Evolutionary conservation across 2,888 invertebrate genomes (phyloP).

Genomic region (Microctonus aethiopoides): DNA sequence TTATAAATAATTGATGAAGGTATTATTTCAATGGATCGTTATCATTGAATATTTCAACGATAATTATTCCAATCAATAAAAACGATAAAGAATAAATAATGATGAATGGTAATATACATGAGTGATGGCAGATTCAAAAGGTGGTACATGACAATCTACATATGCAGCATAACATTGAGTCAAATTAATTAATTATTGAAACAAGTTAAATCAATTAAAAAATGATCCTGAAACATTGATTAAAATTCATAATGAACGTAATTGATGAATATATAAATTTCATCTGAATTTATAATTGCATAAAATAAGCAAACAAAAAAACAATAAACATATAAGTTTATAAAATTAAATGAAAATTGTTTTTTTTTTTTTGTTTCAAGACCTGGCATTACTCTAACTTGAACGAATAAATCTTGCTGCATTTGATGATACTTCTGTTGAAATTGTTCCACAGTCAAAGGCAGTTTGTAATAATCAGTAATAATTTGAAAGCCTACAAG

Average conservation of each 20-base stretch:
- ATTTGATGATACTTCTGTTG: conserved; percentile 53
- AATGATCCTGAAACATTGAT: neutral
- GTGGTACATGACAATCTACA: conserved; percentile 20
- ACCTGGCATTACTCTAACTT: conserved; percentile 62
- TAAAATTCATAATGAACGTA: neutral
- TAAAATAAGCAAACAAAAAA: conserved; percentile 26
- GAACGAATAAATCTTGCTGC: conserved; percentile 58
- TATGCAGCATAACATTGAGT: neutral
- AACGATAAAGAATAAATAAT: neutral
- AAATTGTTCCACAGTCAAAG: conserved; percentile 55
- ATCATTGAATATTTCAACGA: neutral
- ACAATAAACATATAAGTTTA: conserved; percentile 7
- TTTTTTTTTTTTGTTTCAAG: conserved; percentile 37
- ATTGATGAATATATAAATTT: too few species aligned
- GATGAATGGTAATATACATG: neutral
- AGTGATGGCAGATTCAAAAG: conserved; percentile 28
- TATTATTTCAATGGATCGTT: neutral
- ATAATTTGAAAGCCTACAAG: conserved; percentile 56
- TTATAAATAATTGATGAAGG: neutral
- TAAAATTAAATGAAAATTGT: neutral
- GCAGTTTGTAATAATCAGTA: conserved; percentile 58
- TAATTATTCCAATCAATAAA: neutral
- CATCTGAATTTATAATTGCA: too few species aligned
- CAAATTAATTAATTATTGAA: neutral
- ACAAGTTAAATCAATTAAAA: neutral